A percentile compares a stretch with the other conserved stretches of the same genome.
Conservation (phyloP, 2,113 vertebrate species). For the Panthera uncia region DNA sequence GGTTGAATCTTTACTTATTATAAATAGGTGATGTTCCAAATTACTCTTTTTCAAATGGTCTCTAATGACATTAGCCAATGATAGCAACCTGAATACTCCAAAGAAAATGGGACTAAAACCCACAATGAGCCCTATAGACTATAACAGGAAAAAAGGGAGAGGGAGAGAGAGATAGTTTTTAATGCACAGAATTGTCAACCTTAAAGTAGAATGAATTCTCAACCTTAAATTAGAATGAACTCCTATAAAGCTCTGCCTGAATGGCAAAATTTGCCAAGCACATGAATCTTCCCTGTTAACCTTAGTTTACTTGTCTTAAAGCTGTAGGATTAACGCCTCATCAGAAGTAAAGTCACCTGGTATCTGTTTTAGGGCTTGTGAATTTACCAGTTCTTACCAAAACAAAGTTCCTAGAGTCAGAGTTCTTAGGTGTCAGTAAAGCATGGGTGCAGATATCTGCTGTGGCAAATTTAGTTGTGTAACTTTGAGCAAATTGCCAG, state of each 20-base stretch:
- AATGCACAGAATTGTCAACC: neutral
- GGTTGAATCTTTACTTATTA: slow-evolving; percentile 24
- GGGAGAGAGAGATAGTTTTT: neutral
- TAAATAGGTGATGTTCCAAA: slow-evolving; percentile 39
- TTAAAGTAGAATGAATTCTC: neutral
- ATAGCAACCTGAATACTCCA: slow-evolving; percentile 5
- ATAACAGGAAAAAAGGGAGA: slow-evolving; percentile 4
- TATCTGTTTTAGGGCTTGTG: neutral
- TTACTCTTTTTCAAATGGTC: neutral
- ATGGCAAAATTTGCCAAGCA: neutral
- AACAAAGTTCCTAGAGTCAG: neutral
- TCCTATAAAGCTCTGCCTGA: neutral
- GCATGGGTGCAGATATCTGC: neutral
- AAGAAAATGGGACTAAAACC: slow-evolving; percentile 33
- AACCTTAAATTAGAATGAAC: neutral
- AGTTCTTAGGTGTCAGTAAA: neutral
- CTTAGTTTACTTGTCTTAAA: neutral
- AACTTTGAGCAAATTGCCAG: neutral
- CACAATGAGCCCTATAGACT: neutral
- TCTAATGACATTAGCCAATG: slow-evolving; percentile 11
- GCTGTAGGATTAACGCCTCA: neutral
- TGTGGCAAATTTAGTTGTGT: neutral
- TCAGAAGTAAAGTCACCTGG: neutral
- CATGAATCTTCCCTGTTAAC: neutral
- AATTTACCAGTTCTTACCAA: neutral